Base-by-base conservation (phyloP, 23 tunicate genomes). In the Diplosoma virens region DNA sequence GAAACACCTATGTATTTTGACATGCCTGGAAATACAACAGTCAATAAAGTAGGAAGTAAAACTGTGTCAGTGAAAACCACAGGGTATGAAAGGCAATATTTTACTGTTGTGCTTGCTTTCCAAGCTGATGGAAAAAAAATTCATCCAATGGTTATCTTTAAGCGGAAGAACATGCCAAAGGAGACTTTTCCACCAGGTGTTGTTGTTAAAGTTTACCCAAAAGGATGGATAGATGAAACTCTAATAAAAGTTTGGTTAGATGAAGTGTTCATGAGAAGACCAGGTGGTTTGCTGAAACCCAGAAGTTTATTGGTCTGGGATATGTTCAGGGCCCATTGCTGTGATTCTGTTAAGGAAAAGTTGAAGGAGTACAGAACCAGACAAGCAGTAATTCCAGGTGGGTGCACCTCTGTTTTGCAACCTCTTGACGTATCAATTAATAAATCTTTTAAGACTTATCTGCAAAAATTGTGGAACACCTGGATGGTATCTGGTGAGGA, bases 161-260 rank as follows among this genome's bases (percentile, higher is more conserved):
- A 73, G 21, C 14, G 79, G 33, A 73, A 73, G 64, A 22, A 25
- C 32, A 47, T 48, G 9, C 71, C 79, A 73, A 73, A 73, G 33
- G 79, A 73, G 16, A 55, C 31, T 3, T 73, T 73, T 73, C 79
- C 79, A 3, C 64, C 79, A 47, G 71, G 79, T 47, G 79, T 73
- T 47, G 71, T 73, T 25, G 33, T 55, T 22, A 23, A 73, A 22
- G 32, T 22, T 21, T 70, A 73, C 18, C 71, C 79, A 16, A 73
- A 73, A 73, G 79, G 79, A 73, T 73, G 79, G 79, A 73, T 73
- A 70, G 71, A 73, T 48, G 79, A 73, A 55, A 33, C 14, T 22
- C 16, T 23, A 18, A 48, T 21, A 14, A 47, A 21, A 24, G 7
- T 47, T 21, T 73, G 79, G 79, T 22, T 73, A 7, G 33, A 73